Evolutionary conservation across 2,113 vertebrate species (phyloP).

Genomic region (Propithecus coquereli): DNA sequence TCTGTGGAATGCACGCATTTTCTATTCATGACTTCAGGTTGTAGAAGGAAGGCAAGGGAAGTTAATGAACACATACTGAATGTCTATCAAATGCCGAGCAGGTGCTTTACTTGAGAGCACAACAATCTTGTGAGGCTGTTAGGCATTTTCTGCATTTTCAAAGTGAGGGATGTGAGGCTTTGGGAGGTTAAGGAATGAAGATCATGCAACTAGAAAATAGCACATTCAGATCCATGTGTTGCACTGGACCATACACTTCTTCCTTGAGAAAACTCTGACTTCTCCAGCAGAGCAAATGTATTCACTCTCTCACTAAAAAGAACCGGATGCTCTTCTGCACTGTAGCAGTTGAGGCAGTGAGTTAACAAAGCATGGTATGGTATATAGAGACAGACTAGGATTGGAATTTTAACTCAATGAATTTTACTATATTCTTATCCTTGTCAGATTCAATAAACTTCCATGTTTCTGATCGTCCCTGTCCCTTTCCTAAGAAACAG

Average conservation of each 20-base stretch:
- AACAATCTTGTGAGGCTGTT: neutral
- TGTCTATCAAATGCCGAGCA: neutral
- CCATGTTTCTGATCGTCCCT: neutral
- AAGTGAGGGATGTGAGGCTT: neutral
- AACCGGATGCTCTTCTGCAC: neutral
- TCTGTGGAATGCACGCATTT: neutral
- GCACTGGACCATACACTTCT: neutral
- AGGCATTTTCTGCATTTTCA: neutral
- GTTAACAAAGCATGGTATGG: neutral
- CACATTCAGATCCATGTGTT: neutral
- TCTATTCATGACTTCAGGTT: neutral
- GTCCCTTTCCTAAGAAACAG: neutral
- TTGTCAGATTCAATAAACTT: constrained; percentile 3
- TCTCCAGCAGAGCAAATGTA: neutral
- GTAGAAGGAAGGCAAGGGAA: neutral
- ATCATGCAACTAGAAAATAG: neutral
- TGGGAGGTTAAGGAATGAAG: neutral
- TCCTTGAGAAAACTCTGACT: neutral
- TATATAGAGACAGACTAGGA: neutral
- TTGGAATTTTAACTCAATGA: constrained; percentile 36
- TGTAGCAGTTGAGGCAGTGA: neutral
- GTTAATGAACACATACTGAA: neutral
- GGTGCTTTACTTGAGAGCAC: neutral
- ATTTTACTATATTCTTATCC: constrained; percentile 12
- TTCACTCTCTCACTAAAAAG: neutral